These are phyloP conservation scores for Oryzias woworae DNA, from an alignment of 2,113 vertebrate genomes.

Conservation along the genomic window DNA sequence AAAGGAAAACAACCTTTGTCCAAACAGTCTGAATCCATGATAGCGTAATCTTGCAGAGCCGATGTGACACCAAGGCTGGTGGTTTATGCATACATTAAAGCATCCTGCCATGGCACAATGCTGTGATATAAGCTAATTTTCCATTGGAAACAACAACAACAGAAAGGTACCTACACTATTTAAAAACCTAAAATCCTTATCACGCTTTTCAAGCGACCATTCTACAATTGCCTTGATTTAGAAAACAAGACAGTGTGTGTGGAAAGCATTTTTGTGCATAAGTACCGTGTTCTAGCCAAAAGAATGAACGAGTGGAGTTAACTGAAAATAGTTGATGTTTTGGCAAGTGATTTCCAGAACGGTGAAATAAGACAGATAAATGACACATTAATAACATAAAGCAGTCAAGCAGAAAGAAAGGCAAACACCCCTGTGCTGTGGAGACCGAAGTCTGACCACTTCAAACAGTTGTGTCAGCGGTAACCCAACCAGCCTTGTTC, in stretches of 20 bases:
- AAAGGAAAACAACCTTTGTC: conserved; percentile 49
- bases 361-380: conserved; percentile 52
- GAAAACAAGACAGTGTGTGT: conserved; percentile 63
- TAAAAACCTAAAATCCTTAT: conserved; percentile 59
- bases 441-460: conserved; percentile 67
- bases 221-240: conserved; percentile 51
- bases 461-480: conserved; percentile 57
- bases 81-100: conserved; percentile 71
- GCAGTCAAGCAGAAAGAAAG: conserved; percentile 70
- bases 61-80: conserved; percentile 63
- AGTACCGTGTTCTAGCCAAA: conserved; percentile 65
- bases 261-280: conserved; percentile 77
- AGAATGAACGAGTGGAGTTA: conserved; percentile 46
- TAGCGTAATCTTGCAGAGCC: conserved; percentile 52
- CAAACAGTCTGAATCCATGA: conserved; percentile 50
- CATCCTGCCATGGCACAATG: conserved; percentile 68
- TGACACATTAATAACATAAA: conserved; percentile 55
- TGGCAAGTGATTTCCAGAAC: conserved; percentile 60
- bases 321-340: conserved; percentile 50
- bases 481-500: conserved; percentile 58
- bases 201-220: conserved; percentile 52
- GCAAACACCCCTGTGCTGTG: conserved; percentile 75
- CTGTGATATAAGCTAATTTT: conserved; percentile 64
- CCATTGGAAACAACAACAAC: conserved; percentile 40
- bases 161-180: conserved; percentile 50